phyloP scores from a whole-genome alignment of 2,113 vertebrate genomes.

The Ahaetulla prasina region DNA sequence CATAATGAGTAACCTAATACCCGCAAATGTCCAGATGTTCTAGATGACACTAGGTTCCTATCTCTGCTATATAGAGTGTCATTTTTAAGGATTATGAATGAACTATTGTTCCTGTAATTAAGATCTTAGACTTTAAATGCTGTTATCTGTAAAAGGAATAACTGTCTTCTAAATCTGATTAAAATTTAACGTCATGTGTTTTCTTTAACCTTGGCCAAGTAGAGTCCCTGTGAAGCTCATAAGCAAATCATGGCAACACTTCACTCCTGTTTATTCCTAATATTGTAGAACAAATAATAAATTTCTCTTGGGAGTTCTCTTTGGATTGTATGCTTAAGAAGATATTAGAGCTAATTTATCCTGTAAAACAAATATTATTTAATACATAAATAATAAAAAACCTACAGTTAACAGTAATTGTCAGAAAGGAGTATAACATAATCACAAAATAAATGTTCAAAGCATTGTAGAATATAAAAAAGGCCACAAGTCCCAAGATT shows the following conservation, averaged over 20 bases:
- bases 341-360: neutral
- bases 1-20: neutral
- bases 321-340: neutral
- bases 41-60: neutral
- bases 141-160: neutral
- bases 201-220: neutral
- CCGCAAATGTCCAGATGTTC: neutral
- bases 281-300: neutral
- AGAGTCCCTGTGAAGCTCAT: neutral
- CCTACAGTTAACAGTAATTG: neutral
- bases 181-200: neutral
- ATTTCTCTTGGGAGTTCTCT: neutral
- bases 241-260: neutral
- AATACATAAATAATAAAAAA: neutral
- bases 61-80: neutral
- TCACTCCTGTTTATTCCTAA: neutral
- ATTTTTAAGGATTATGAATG: neutral
- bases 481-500: neutral
- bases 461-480: neutral
- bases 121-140: neutral
- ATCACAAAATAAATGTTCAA: neutral
- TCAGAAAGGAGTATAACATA: neutral
- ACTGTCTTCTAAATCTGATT: neutral
- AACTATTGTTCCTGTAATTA: neutral
- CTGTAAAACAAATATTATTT: neutral